A percentile compares a stretch with the other conserved stretches of the same genome.
Evolutionary conservation across 2,113 vertebrate genomes (phyloP).

Genomic region (Crotalus helleri): DNA sequence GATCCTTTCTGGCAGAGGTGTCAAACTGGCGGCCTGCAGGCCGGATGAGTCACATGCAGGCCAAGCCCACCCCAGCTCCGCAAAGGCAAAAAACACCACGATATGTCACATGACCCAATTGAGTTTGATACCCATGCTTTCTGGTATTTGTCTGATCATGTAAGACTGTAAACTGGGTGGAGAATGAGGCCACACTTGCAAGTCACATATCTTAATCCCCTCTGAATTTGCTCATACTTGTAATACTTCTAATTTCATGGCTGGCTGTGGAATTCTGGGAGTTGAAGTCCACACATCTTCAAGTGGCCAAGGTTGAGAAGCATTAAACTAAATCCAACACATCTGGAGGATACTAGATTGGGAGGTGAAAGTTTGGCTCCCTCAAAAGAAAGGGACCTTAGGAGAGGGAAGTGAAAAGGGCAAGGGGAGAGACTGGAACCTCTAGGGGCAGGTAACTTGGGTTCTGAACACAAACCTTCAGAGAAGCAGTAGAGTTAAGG

Average conservation of each 20-base stretch:
- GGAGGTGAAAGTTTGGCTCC: background rate
- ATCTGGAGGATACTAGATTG: background rate
- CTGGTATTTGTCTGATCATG: background rate
- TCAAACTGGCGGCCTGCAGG: too few species aligned
- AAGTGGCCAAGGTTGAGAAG: too few species aligned
- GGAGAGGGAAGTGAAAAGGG: background rate
- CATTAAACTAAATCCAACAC: background rate
- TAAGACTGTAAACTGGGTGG: background rate
- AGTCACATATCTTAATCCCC: background rate
- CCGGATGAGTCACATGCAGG: too few species aligned
- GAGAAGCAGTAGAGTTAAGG: background rate
- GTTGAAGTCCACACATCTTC: too few species aligned
- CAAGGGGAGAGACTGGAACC: background rate
- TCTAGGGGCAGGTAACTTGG: background rate
- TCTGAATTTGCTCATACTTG: background rate
- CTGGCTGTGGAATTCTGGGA: too few species aligned
- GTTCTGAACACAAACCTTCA: background rate
- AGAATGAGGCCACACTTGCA: background rate
- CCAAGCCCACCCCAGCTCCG: too few species aligned
- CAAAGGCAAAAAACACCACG: too few species aligned
- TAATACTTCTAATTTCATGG: background rate
- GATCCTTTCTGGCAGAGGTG: background rate
- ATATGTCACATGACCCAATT: too few species aligned
- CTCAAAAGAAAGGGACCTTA: background rate
- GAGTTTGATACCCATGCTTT: too few species aligned